Percentiles rank a stretch among this genome's conserved stretches.
Conservation (phyloP, 2,888 invertebrate genomes). For the Lasioglossum oenotherae region DNA sequence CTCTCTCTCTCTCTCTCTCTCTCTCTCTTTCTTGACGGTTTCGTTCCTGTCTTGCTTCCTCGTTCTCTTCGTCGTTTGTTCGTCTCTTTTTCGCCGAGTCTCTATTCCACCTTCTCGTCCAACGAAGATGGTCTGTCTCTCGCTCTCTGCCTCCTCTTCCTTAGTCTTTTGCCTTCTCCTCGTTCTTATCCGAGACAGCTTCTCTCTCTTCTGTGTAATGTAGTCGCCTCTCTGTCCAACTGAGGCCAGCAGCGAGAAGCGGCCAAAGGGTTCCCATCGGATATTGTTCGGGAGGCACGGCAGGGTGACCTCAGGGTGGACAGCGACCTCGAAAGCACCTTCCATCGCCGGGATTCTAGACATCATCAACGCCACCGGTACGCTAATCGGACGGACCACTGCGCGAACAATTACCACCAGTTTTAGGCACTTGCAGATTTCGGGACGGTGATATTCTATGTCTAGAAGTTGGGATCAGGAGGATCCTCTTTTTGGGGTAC, state of each 20-base stretch:
- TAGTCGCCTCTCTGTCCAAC: conserved; percentile 46
- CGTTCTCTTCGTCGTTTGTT: conserved; percentile 20
- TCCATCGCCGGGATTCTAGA: conserved; percentile 63
- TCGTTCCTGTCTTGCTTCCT: conserved; percentile 14
- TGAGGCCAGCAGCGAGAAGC: conserved; percentile 7
- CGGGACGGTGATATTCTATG: no score
- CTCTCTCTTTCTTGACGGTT: conserved; percentile 32
- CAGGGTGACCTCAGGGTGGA: conserved; percentile 74
- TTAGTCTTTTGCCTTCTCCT: not conserved
- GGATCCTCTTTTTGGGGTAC: no score
- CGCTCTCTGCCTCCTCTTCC: not conserved
- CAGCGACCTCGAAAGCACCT: conserved; percentile 73
- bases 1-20: conserved; percentile 9
- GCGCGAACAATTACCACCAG: no score
- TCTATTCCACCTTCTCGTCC: not conserved
- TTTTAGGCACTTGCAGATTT: no score
- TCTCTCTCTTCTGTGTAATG: conserved; percentile 16
- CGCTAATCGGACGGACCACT: conserved; percentile 53
- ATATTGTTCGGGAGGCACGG: conserved; percentile 71
- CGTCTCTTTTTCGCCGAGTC: conserved; percentile 29
- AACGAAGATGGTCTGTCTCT: not conserved
- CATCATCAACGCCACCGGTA: conserved; percentile 52
- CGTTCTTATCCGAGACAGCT: not conserved
- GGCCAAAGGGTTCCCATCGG: conserved; percentile 74
- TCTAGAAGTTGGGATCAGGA: no score